Base-by-base conservation (phyloP, 2,113 vertebrate genomes). In the Microcebus tavaratra region DNA sequence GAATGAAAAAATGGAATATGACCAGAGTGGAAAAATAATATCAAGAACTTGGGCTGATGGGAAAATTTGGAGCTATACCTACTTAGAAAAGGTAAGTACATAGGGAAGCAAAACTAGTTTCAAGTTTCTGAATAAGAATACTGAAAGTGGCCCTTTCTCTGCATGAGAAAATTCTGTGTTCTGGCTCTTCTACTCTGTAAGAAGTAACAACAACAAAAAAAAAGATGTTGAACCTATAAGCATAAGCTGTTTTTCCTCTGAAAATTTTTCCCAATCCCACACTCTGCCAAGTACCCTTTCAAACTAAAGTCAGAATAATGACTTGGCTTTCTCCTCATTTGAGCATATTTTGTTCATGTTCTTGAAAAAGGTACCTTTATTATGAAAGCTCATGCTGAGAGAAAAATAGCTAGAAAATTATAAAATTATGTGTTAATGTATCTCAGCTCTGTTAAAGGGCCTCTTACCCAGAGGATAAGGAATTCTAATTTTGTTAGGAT, bases 1-100 rank as follows among this genome's bases (percentile, higher is more conserved):
- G 99, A 99, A 99, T 29, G 99, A 99, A 97, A 99, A 99, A 97
- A 99, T 99, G 98, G 99, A 99, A 96, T 99, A 99, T 72, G 99
- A 99, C 88, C 98, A 99, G 65, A 99, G 99, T 23, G 99, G 99
- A 86, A 99, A 99, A 97, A 99, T 99, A 67, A 97, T 99, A 96
- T 99, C 99, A 97, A 98, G 99, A 97, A 99, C 99, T 27, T 99
- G 99, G 99, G 99, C 99, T 94, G 99, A 99, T 94, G 99, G 99
- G 39, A 99, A 99, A 99, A 99, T 99, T 98, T 99, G 99, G 99
- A 99, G 99, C 98, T 99, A 99, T 98, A 99, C 99, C 0, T 99
- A 99, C 59, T 98, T 99, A 93, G 99, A 99, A 98, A 99, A 99
- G 99, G 99, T 99, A 98, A 98, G 42, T 96, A 0, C 90, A 0